These are phyloP conservation scores for Antheraea yamamai DNA, from an alignment of 2,888 invertebrate species.

Conservation along the genomic window DNA sequence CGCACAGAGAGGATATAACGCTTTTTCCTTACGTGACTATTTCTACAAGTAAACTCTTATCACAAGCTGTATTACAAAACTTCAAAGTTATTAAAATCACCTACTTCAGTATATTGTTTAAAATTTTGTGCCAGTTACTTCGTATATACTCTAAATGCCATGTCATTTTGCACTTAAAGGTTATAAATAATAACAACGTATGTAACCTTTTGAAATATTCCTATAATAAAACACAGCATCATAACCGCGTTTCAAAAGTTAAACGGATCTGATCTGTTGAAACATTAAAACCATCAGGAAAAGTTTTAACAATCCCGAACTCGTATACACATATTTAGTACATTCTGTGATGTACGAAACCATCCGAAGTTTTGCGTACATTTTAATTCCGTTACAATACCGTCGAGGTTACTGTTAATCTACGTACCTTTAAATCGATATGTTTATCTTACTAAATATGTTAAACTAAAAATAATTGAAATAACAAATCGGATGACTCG, in stretches of 20 bases:
- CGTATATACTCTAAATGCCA: too few relatives aligned
- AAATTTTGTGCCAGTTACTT: too few relatives aligned
- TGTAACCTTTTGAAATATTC: neutral
- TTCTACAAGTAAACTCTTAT: too few relatives aligned
- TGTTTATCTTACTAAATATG: neutral
- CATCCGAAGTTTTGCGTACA: neutral
- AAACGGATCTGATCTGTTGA: neutral
- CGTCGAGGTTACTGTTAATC: neutral
- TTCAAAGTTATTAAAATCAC: too few relatives aligned
- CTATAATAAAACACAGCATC: neutral
- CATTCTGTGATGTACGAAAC: neutral
- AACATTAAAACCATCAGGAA: neutral
- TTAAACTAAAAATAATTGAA: neutral
- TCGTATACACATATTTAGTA: neutral
- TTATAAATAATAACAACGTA: neutral
- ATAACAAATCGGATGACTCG: conserved; percentile 2
- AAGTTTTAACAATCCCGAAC: neutral
- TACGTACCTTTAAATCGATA: neutral
- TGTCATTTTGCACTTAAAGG: neutral
- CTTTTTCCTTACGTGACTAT: too few relatives aligned
- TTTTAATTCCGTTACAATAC: neutral
- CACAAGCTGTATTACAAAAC: too few relatives aligned
- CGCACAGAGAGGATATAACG: too few relatives aligned
- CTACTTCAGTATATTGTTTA: too few relatives aligned
- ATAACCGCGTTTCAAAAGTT: neutral